phyloP scores from a whole-genome alignment of 2,888 invertebrate genomes.

The Cryptophagus acutangulus region DNA sequence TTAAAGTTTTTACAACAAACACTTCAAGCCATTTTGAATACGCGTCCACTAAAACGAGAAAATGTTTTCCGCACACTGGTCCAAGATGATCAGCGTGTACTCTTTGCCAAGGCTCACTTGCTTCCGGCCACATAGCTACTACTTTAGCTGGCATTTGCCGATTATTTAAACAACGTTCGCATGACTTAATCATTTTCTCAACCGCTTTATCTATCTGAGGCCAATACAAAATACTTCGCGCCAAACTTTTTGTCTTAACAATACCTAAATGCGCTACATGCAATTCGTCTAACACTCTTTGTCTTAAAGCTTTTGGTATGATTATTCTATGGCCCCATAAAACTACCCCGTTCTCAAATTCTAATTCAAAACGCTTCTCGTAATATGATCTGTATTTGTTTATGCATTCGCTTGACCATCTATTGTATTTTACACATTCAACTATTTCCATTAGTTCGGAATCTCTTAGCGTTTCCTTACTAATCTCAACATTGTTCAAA shows the following conservation, averaged over 20 bases:
- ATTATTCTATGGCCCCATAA: conserved; percentile 13
- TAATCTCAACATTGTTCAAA: conserved; percentile 1
- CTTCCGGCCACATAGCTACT: conserved; percentile 5
- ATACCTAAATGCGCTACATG: conserved; percentile 26
- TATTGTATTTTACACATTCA: background rate
- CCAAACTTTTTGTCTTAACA: conserved; percentile 8
- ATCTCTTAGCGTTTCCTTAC: background rate
- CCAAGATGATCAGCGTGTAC: conserved; percentile 7
- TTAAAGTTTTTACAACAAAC: conserved; percentile 5
- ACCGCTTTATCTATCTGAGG: conserved; percentile 11
- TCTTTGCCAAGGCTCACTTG: conserved; percentile 3
- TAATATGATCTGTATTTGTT: conserved; percentile 9
- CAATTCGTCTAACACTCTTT: conserved; percentile 10
- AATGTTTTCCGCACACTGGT: conserved; percentile 5
- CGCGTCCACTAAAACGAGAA: conserved; percentile 6
- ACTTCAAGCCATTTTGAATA: conserved; percentile 11
- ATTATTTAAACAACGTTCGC: conserved; percentile 4
- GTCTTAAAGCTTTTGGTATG: conserved; percentile 9
- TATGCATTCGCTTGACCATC: conserved; percentile 5
- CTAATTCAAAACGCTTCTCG: conserved; percentile 8
- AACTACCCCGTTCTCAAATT: conserved; percentile 8
- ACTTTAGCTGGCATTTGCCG: conserved; percentile 6
- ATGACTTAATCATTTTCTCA: conserved; percentile 7
- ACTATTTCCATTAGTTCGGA: background rate
- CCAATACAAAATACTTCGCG: conserved; percentile 10